These are phyloP conservation scores for Pemphredon lugubris DNA, from an alignment of 2,888 invertebrate species.

Conservation along the genomic window DNA sequence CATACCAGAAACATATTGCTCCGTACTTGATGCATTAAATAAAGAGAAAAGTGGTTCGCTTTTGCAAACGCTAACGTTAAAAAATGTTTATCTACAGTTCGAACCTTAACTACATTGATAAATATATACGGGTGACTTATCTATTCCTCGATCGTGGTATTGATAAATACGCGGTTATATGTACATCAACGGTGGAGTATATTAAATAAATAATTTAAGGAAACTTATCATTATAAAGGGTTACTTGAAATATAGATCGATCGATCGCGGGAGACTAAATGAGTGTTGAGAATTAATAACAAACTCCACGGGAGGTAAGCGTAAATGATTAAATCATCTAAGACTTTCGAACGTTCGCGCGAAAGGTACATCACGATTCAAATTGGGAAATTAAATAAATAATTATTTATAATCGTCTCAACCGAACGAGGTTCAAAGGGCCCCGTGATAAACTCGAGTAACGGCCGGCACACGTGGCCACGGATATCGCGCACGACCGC, in stretches of 20 bases:
- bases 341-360: constrained; percentile 29
- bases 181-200: constrained; percentile 24
- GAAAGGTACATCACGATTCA: constrained; percentile 50
- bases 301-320: constrained; percentile 11
- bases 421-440: constrained; percentile 62
- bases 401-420: no score
- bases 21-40: constrained; percentile 68
- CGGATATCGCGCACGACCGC: constrained; percentile 59
- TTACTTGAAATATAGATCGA: constrained; percentile 7
- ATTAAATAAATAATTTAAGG: constrained; percentile 38
- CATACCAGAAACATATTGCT: constrained; percentile 77
- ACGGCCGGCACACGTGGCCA: constrained; percentile 47
- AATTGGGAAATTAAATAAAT: constrained; percentile 23
- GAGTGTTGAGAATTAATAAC: constrained; percentile 12
- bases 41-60: constrained; percentile 14
- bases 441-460: constrained; percentile 39
- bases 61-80: constrained; percentile 15
- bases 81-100: constrained; percentile 52
- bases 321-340: constrained; percentile 25
- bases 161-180: constrained; percentile 21
- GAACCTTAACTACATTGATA: neutral
- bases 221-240: constrained; percentile 21
- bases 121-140: constrained; percentile 1
- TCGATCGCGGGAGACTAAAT: constrained; percentile 19
- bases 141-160: constrained; percentile 7